Base-by-base conservation (phyloP, 2,888 invertebrate species). In the Sphinx pinastri region DNA sequence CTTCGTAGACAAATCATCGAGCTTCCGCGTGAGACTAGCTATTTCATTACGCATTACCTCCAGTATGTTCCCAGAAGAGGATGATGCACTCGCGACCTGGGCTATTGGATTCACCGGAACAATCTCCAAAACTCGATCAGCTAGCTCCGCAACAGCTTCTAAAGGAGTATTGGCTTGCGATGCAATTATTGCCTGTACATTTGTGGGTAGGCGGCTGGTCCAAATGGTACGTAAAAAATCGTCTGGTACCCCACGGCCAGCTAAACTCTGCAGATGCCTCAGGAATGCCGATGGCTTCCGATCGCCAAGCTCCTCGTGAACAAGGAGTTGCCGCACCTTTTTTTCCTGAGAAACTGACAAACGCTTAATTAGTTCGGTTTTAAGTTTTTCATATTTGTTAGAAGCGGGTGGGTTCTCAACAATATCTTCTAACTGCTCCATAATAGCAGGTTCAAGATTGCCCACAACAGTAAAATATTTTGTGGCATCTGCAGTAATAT, bases 261-360 rank as follows among this genome's bases (percentile, higher is more conserved):
- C 77, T 3, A 77, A 60, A 12, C 66, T 57, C 31, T 71, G 72
- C 10, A 77, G 68, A 31, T 76, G 76, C 3, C 77, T 68, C 0
- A 78, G 58, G 38, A 79, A 77, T 25, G 73, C 72, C 0, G 78
- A 71, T 0, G 77, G 76, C 38, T 76, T 77, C 5, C 76, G 68
- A 52, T 77, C 77, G 0, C 77, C 78, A 0, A 79, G 49, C 63
- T 79, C 77, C 47, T 79, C 76, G 11, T 75, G 72, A 1, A 58
- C 70, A 8, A 81, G 54, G 0, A 81, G 71, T 52, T 79, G 79
- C 47, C 72, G 70, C 0, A 77, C 70, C 38, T 74, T 72, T 19
- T 72, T 67, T 54, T 79, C 77, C 1, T 72, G 72, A 0, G 79
- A 77, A 12, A 71, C 74, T n/a, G 76, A 72, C 6, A 74, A 49